A percentile compares a stretch with the other conserved stretches of the same genome.
Conservation (phyloP, 2,113 vertebrate species). For the Petrocephalus zakoni region DNA sequence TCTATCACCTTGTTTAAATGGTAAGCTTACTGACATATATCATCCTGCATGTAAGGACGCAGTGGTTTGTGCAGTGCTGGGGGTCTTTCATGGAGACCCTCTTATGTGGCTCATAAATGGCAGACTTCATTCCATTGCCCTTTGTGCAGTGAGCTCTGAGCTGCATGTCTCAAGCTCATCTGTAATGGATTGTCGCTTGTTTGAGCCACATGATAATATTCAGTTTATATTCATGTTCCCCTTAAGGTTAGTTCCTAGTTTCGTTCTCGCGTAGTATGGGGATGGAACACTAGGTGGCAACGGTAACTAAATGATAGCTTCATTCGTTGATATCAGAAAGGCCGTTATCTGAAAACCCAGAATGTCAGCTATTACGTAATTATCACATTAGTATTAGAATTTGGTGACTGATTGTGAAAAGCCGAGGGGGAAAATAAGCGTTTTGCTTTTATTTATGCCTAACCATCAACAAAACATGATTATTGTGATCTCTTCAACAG, state of each 20-base stretch:
- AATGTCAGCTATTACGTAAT: not conserved
- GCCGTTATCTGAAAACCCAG: not conserved
- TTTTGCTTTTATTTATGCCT: not conserved
- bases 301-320: constrained; percentile 30
- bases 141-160: not conserved
- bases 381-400: not conserved
- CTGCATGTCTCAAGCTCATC: not conserved
- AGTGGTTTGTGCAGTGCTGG: not conserved
- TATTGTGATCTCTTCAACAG: not conserved
- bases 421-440: no score
- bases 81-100: not conserved
- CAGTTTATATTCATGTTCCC: not conserved
- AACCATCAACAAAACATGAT: not conserved
- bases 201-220: not conserved
- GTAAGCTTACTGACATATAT: not conserved
- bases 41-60: constrained; percentile 9
- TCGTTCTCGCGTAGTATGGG: not conserved
- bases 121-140: not conserved
- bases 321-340: not conserved
- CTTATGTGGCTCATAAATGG: not conserved
- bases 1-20: constrained; percentile 1
- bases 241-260: not conserved
- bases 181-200: not conserved
- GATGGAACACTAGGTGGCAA: constrained; percentile 59
- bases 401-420: not conserved